Conservation (phyloP, 2,797 vertebrate species). For the Cygnus olor region DNA sequence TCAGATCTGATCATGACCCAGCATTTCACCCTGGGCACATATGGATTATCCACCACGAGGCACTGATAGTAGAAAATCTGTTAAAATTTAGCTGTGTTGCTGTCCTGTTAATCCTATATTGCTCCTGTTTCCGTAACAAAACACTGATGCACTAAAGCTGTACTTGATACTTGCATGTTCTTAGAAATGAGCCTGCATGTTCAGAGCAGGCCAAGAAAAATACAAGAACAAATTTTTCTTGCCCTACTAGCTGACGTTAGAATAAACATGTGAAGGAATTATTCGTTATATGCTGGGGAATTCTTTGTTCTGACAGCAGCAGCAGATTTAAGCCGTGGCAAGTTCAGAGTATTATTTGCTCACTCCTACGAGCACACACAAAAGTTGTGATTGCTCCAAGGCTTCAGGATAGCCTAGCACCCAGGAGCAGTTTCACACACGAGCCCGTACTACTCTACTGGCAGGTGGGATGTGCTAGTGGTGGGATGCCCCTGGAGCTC, state of each 20-base stretch:
- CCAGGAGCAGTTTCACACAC: neutral
- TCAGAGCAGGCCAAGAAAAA: neutral
- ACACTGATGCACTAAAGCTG: neutral
- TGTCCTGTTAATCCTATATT: neutral
- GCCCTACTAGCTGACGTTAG: neutral
- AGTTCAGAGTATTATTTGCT: neutral
- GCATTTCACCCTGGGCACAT: neutral
- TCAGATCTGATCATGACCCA: accelerated
- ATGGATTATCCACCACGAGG: neutral
- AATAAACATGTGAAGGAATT: neutral
- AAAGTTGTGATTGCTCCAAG: neutral
- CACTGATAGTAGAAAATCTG: neutral
- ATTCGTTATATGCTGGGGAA: neutral
- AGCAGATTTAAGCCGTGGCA: neutral
- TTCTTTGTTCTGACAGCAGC: neutral
- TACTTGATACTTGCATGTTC: neutral
- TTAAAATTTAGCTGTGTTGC: neutral
- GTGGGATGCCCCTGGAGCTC: neutral
- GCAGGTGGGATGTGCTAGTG: neutral
- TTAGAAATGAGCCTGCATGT: neutral
- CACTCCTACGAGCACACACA: neutral
- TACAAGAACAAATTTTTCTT: neutral
- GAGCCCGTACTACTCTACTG: neutral
- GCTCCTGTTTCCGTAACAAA: neutral
- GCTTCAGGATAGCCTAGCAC: neutral